A percentile compares a stretch with the other conserved stretches of the same genome.
Conservation (phyloP, 2,113 vertebrate species). For the Uropsilus gracilis region DNA sequence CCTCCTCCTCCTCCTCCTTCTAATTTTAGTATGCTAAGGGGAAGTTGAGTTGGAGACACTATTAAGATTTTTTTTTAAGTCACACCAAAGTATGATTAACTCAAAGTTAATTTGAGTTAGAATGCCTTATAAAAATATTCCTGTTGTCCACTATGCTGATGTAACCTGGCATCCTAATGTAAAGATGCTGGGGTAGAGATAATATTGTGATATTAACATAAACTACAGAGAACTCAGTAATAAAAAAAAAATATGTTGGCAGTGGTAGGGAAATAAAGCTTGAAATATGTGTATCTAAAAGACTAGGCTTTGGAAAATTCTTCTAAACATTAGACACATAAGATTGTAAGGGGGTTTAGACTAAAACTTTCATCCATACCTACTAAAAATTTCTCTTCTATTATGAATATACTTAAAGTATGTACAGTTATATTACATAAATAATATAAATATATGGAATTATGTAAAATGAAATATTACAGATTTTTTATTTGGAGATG, state of each 20-base stretch:
- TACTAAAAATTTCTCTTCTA: neutral
- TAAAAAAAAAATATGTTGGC: neutral
- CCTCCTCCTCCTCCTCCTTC: neutral
- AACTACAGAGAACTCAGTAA: neutral
- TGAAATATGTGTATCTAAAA: neutral
- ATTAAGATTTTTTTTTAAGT: neutral
- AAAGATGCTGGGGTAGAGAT: neutral
- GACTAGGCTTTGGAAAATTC: neutral
- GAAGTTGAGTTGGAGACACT: neutral
- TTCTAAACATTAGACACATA: neutral
- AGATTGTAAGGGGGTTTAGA: neutral
- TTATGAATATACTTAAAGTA: neutral
- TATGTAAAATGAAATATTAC: neutral
- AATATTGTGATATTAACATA: neutral
- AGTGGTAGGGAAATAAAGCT: neutral
- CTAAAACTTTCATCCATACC: neutral
- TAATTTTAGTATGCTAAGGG: neutral
- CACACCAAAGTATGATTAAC: neutral
- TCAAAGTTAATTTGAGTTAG: neutral
- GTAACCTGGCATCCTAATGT: neutral
- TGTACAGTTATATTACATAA: neutral
- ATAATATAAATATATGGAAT: neutral
- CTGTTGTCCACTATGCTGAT: neutral
- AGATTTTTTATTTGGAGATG: neutral
- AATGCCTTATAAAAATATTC: neutral